Conservation (phyloP, 2,888 invertebrate species). For the Vanessa cardui region DNA sequence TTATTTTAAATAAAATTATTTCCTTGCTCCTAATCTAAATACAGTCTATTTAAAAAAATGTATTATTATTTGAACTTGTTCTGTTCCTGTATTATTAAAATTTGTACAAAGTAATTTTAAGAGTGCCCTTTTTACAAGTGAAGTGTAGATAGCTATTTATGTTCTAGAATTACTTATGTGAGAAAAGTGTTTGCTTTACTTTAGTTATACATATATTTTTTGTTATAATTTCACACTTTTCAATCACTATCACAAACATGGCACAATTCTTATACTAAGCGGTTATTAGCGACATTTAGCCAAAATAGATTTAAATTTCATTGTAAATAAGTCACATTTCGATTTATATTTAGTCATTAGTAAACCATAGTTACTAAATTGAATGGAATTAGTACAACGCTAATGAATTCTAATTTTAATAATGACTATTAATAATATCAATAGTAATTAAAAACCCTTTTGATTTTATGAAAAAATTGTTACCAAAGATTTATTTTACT, state of each 20-base stretch:
- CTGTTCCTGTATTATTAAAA: conserved; percentile 62
- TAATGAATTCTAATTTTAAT: conserved; percentile 55
- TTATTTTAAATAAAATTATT: conserved; percentile 16
- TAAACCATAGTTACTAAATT: conserved; percentile 64
- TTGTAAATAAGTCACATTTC: conserved; percentile 77
- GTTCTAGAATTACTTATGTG: background rate
- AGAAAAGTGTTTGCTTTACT: conserved; percentile 11
- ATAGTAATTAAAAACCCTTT: background rate
- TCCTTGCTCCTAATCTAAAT: conserved; percentile 47
- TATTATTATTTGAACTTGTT: conserved; percentile 58
- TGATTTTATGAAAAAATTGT: conserved; percentile 7
- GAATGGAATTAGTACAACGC: conserved; percentile 72
- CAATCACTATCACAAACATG: conserved; percentile 56
- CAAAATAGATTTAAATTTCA: conserved; percentile 76
- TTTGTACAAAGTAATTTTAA: conserved; percentile 77
- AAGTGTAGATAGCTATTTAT: conserved; percentile 65
- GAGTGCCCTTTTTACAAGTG: conserved; percentile 55
- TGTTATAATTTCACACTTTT: conserved; percentile 17
- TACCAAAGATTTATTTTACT: conserved; percentile 7
- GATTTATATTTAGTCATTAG: conserved; percentile 62
- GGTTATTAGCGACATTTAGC: conserved; percentile 79
- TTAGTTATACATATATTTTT: background rate
- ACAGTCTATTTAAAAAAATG: conserved; percentile 46
- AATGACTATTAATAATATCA: conserved; percentile 1
- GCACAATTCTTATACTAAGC: conserved; percentile 77